Percentiles rank a stretch among this genome's conserved stretches.
Conservation (phyloP, 2,797 vertebrate genomes). For the Onychomys leucogaster region DNA sequence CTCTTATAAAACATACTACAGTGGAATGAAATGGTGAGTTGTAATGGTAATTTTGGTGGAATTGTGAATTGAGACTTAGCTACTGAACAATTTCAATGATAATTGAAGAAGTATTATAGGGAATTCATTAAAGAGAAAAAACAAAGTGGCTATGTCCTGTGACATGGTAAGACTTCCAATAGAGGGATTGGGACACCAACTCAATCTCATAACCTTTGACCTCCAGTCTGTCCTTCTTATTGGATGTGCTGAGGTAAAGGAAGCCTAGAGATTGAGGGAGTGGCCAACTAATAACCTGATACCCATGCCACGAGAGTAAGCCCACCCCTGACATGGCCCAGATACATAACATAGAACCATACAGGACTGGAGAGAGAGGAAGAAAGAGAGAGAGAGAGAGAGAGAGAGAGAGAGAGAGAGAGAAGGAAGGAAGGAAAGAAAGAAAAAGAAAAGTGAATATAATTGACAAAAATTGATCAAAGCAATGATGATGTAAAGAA, state of each 20-base stretch:
- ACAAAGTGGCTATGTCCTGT: background rate
- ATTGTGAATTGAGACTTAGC: background rate
- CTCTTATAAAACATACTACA: background rate
- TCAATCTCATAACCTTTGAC: background rate
- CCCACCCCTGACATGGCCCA: background rate
- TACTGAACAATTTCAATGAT: background rate
- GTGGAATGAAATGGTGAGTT: background rate
- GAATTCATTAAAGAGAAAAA: background rate
- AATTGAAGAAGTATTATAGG: background rate
- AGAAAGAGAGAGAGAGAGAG: too few species aligned
- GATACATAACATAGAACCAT: background rate
- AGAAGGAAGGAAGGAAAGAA: background rate
- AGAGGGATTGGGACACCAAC: background rate
- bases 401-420: too few species aligned
- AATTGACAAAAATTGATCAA: background rate
- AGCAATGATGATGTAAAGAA: too few species aligned
- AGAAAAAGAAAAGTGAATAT: background rate
- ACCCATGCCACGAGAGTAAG: background rate
- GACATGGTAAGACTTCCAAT: background rate
- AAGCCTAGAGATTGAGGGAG: background rate
- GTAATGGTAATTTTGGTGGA: background rate
- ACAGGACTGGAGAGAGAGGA: background rate
- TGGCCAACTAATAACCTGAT: background rate
- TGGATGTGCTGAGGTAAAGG: background rate
- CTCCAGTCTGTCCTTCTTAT: background rate